Percentiles rank a stretch among this genome's conserved stretches.
phyloP scores from a whole-genome alignment of 2,797 vertebrate genomes.

The Iguana delicatissima region DNA sequence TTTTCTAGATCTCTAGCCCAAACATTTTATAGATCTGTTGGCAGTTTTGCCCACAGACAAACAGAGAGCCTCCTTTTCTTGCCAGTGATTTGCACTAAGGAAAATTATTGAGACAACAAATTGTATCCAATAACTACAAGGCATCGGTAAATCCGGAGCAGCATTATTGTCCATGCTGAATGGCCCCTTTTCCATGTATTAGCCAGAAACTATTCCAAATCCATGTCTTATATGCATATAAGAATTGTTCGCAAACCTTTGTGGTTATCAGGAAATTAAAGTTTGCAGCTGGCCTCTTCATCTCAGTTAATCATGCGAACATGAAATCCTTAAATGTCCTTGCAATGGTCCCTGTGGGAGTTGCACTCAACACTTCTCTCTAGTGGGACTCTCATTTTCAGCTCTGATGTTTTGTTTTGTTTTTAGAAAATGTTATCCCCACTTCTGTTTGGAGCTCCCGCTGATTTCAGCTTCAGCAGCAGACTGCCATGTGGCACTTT shows the following conservation, averaged over 20 bases:
- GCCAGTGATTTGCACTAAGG: conserved; percentile 3
- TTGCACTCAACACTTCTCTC: conserved; percentile 76
- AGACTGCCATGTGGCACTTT: conserved; percentile 70
- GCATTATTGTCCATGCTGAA: conserved; percentile 32
- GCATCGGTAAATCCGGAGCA: conserved; percentile 56
- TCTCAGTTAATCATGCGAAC: conserved; percentile 83
- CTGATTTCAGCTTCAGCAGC: conserved; percentile 73
- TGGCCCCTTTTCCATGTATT: conserved; percentile 67
- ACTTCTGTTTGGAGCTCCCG: conserved; percentile 73
- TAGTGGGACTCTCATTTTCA: conserved; percentile 75
- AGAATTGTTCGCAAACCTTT: conserved; percentile 80
- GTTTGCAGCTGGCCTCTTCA: conserved; percentile 85
- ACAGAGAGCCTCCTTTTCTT: neutral
- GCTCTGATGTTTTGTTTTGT: conserved; percentile 70
- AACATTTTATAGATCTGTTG: conserved; percentile 6
- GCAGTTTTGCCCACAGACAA: conserved; percentile 19
- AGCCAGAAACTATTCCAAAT: conserved; percentile 73
- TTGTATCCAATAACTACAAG: conserved; percentile 42
- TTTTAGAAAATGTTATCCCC: conserved; percentile 53
- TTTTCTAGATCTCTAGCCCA: neutral
- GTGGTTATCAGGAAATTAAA: conserved; percentile 84
- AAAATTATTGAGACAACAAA: conserved; percentile 57
- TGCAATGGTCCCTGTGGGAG: conserved; percentile 73
- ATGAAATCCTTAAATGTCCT: conserved; percentile 81
- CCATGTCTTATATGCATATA: conserved; percentile 73